These are phyloP conservation scores for Brachymystax lenok DNA, from an alignment of 2,797 vertebrate species.

Conservation along the genomic window DNA sequence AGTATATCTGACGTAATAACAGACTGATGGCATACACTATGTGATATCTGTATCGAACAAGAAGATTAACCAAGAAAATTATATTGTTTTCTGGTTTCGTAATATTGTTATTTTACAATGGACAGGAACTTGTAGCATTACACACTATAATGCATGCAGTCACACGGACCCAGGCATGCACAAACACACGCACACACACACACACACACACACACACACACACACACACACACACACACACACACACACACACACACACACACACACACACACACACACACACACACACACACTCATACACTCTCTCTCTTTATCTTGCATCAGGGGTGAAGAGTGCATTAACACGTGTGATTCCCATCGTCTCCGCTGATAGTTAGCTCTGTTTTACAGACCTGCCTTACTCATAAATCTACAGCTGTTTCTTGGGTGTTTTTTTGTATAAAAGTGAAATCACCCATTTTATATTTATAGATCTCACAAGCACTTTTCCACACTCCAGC, in stretches of 20 bases:
- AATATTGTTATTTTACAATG: constrained; percentile 21
- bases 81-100: neutral
- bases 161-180: neutral
- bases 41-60: constrained; percentile 3
- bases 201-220: constrained; percentile 2
- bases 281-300: constrained; percentile 3
- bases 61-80: too few relatives aligned
- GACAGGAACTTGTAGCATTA: constrained; percentile 14
- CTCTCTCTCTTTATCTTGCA: constrained; percentile 1
- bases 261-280: constrained; percentile 2
- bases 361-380: constrained; percentile 20
- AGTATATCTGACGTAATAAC: constrained; percentile 41
- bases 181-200: constrained; percentile 7
- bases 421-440: constrained; percentile 31
- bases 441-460: constrained; percentile 62
- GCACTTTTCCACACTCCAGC: constrained; percentile 52
- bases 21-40: constrained; percentile 25
- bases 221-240: neutral
- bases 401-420: constrained; percentile 52
- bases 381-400: constrained; percentile 44
- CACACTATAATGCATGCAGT: neutral
- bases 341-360: constrained; percentile 44
- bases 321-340: constrained; percentile 27
- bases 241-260: neutral
- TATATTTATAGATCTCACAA: constrained; percentile 55